Percentiles rank a stretch among this genome's conserved stretches.
These are phyloP conservation scores for Lucifuga dentata DNA, from an alignment of 2,113 vertebrate species.

Conservation along the genomic window DNA sequence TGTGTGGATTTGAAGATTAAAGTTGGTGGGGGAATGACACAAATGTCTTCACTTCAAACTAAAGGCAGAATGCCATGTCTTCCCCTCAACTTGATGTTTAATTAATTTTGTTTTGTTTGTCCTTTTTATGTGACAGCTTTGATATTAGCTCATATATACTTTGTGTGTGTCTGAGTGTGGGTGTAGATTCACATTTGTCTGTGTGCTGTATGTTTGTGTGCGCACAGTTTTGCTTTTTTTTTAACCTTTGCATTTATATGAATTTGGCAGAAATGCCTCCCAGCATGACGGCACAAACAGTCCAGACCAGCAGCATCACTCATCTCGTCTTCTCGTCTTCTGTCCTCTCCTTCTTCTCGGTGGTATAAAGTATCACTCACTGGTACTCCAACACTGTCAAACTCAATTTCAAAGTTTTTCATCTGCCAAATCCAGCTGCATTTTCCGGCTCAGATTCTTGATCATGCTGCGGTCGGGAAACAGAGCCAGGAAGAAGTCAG, in stretches of 20 bases:
- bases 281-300: slow-evolving; percentile 46
- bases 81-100: slow-evolving; percentile 38
- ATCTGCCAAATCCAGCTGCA: slow-evolving; percentile 71
- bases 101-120: slow-evolving; percentile 22
- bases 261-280: slow-evolving; percentile 44
- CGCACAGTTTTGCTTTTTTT: neutral
- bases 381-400: slow-evolving; percentile 63
- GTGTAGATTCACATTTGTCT: neutral
- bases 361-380: slow-evolving; percentile 59
- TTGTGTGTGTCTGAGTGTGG: neutral
- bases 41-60: slow-evolving; percentile 38
- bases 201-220: neutral
- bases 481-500: slow-evolving; percentile 53
- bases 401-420: slow-evolving; percentile 71
- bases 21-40: slow-evolving; percentile 26
- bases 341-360: slow-evolving; percentile 50
- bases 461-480: slow-evolving; percentile 60
- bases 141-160: slow-evolving; percentile 6
- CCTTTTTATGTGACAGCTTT: slow-evolving; percentile 6
- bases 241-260: slow-evolving; percentile 25
- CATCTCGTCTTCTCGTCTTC: slow-evolving; percentile 38
- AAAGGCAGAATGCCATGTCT: slow-evolving; percentile 33
- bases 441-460: slow-evolving; percentile 59
- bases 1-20: slow-evolving; percentile 18
- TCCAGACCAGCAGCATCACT: slow-evolving; percentile 47